phyloP scores from a whole-genome alignment of 2,888 invertebrate species.

The Gnatocerus cornutus region DNA sequence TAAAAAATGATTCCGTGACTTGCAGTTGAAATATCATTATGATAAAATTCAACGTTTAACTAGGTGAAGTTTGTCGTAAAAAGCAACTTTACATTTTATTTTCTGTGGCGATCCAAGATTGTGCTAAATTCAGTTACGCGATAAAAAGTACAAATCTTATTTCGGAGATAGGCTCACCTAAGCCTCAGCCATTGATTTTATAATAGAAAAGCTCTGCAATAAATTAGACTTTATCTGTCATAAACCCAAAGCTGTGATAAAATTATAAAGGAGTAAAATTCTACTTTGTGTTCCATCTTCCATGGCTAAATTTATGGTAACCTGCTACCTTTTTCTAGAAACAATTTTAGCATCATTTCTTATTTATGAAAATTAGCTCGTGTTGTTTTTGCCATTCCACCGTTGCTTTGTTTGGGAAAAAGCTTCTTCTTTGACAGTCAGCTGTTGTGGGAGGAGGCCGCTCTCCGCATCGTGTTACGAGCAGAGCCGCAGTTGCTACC shows the following conservation, averaged over 20 bases:
- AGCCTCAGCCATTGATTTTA: too few species aligned
- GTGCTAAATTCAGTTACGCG: too few species aligned
- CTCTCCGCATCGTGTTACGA: conserved; percentile 60
- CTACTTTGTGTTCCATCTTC: neutral
- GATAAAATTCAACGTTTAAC: neutral
- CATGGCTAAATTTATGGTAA: neutral
- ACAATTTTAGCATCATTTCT: too few species aligned
- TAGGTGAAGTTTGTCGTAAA: neutral
- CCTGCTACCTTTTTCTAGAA: too few species aligned
- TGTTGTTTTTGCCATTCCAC: too few species aligned
- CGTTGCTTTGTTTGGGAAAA: neutral
- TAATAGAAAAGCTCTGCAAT: neutral
- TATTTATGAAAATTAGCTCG: too few species aligned
- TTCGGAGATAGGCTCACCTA: too few species aligned
- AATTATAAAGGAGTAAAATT: neutral
- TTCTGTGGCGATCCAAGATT: too few species aligned
- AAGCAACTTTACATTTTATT: too few species aligned
- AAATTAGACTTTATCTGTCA: conserved; percentile 4
- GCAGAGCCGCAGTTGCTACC: conserved; percentile 63
- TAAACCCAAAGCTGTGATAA: neutral
- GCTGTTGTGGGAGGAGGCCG: conserved; percentile 56
- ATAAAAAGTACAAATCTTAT: too few species aligned
- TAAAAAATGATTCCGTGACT: conserved; percentile 1
- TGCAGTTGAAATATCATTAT: neutral
- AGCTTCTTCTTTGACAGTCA: conserved; percentile 43